Evolutionary conservation across 2,888 invertebrate species (phyloP).

Genomic region (Eilema griseolum): DNA sequence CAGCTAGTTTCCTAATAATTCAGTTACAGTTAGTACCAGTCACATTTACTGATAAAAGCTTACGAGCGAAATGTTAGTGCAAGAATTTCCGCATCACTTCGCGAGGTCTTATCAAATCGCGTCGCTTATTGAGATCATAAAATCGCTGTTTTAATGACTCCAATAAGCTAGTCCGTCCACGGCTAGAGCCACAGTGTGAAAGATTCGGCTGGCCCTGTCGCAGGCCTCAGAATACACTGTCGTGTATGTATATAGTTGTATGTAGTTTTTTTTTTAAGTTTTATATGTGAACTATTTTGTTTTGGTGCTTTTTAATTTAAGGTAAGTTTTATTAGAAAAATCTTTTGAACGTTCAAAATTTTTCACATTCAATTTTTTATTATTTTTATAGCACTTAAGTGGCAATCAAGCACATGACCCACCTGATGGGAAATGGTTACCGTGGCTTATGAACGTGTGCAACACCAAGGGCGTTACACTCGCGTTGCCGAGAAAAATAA

Average conservation of each 20-base stretch:
- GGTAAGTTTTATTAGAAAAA: conserved; percentile 11
- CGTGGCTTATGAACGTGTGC: too few species aligned
- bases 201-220: conserved; percentile 44
- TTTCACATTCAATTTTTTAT: too few species aligned
- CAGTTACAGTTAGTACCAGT: conserved; percentile 10
- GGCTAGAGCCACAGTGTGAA: conserved; percentile 36
- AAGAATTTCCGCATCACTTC: conserved; percentile 17
- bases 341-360: neutral
- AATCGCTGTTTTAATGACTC: conserved; percentile 47
- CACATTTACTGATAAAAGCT: conserved; percentile 12
- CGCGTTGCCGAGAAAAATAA: too few species aligned
- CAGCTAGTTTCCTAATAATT: too few species aligned
- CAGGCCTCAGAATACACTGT: conserved; percentile 31
- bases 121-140: conserved; percentile 19
- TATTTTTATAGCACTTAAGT: too few species aligned
- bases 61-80: conserved; percentile 12
- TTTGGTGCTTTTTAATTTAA: conserved; percentile 16
- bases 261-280: neutral
- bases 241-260: conserved; percentile 16
- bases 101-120: conserved; percentile 10
- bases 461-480: too few species aligned
- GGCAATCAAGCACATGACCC: too few species aligned
- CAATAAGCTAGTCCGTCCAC: conserved; percentile 8
- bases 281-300: conserved; percentile 10
- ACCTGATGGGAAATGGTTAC: too few species aligned